Percentiles rank a stretch among this genome's conserved stretches.
Evolutionary conservation across 2,888 invertebrate species (phyloP).

Genomic region (Mythimna impura): DNA sequence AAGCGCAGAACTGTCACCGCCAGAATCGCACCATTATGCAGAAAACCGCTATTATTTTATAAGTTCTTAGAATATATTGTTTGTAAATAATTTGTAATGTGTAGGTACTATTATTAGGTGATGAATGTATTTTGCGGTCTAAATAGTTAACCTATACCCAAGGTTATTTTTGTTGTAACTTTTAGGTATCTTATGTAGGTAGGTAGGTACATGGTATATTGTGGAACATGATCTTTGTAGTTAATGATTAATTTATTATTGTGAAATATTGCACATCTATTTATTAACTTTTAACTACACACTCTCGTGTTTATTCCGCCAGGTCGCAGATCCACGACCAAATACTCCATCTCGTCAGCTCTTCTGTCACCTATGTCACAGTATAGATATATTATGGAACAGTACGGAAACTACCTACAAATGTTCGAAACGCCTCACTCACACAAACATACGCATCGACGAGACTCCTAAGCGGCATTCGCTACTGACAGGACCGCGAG

Average conservation of each 20-base stretch:
- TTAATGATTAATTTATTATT: neutral
- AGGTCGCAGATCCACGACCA: too few relatives aligned
- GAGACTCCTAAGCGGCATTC: too few relatives aligned
- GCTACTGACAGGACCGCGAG: too few relatives aligned
- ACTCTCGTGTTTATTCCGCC: too few relatives aligned
- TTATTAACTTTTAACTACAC: neutral
- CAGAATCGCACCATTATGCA: conserved; percentile 12
- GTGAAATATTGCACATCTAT: conserved; percentile 5
- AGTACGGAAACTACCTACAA: too few relatives aligned
- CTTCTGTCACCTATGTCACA: too few relatives aligned
- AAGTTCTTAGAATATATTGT: conserved; percentile 25
- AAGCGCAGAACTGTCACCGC: conserved; percentile 30
- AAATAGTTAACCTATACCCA: neutral
- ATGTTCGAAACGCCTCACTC: too few relatives aligned
- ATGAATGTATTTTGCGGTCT: conserved; percentile 35
- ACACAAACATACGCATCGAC: too few relatives aligned
- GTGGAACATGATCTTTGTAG: conserved; percentile 52
- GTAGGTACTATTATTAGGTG: conserved; percentile 6
- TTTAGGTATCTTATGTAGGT: neutral
- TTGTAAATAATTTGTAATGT: conserved; percentile 25
- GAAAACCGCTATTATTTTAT: conserved; percentile 33
- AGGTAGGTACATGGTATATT: conserved; percentile 27
- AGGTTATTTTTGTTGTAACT: neutral
- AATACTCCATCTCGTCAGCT: too few relatives aligned
- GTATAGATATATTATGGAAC: too few relatives aligned